Conservation (phyloP, 2,113 vertebrate genomes). For the Cardinalis cardinalis region DNA sequence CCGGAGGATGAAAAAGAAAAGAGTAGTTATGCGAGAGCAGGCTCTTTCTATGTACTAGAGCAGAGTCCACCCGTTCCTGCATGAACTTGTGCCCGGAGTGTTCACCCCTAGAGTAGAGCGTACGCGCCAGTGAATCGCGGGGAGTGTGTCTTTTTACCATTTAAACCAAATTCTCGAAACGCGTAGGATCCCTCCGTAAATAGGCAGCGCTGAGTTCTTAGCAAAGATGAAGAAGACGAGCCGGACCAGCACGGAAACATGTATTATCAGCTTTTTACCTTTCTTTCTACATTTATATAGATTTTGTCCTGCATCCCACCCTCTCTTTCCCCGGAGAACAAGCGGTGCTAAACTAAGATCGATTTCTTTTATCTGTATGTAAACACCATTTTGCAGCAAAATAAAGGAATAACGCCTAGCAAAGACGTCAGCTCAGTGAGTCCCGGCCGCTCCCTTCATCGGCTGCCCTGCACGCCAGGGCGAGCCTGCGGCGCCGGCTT, state of each 20-base stretch:
- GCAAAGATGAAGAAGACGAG: background rate
- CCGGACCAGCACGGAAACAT: background rate
- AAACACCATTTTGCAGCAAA: conserved; percentile 53
- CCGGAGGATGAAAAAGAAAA: conserved; percentile 94
- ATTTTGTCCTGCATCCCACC: conserved; percentile 10
- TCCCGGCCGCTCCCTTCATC: conserved; percentile 29
- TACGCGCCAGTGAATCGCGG: background rate
- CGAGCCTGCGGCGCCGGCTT: conserved; percentile 15
- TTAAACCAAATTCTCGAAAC: background rate
- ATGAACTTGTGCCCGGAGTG: conserved; percentile 49
- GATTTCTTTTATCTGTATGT: conserved; percentile 55
- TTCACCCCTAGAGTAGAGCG: conserved; percentile 40
- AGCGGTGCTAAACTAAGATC: conserved; percentile 35
- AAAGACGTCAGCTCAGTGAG: conserved; percentile 35
- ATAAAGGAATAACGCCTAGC: conserved; percentile 53
- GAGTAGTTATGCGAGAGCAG: conserved; percentile 87
- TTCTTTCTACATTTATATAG: conserved; percentile 41
- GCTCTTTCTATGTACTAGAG: conserved; percentile 77
- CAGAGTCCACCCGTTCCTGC: background rate
- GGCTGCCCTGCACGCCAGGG: background rate
- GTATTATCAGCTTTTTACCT: conserved; percentile 47
- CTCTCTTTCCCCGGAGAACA: conserved; percentile 22
- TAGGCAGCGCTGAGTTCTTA: background rate
- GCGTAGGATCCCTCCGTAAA: background rate
- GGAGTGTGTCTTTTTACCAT: background rate